A percentile compares a stretch with the other conserved stretches of the same genome.
Evolutionary conservation across 2,888 invertebrate genomes (phyloP).

Genomic region (Gastracanthus pulcherrimus): DNA sequence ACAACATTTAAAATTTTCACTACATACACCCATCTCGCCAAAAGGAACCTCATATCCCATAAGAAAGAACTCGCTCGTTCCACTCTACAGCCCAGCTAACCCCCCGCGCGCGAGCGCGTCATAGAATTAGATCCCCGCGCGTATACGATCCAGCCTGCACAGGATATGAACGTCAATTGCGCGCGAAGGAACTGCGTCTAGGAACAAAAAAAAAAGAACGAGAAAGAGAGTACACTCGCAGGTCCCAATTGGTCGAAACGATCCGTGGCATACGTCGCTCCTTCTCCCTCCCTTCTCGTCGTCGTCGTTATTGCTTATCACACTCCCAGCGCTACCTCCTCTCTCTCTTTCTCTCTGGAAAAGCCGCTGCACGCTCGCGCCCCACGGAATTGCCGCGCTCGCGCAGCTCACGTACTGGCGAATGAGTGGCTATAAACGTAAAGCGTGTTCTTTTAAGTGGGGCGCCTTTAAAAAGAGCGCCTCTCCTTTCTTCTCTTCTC

Average conservation of each 20-base stretch:
- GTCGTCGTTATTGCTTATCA: slow-evolving; percentile 73
- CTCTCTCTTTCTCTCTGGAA: slow-evolving; percentile 52
- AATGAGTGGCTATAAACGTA: slow-evolving; percentile 77
- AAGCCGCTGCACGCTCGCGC: slow-evolving; percentile 45
- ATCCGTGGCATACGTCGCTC: slow-evolving; percentile 61
- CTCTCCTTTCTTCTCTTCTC: too few species aligned
- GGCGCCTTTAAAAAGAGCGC: slow-evolving; percentile 76
- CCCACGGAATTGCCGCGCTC: slow-evolving; percentile 63
- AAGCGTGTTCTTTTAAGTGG: slow-evolving; percentile 77
- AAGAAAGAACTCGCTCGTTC: too few species aligned
- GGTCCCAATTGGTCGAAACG: slow-evolving; percentile 61
- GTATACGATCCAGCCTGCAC: not conserved
- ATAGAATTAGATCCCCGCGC: not conserved
- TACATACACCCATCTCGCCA: too few species aligned
- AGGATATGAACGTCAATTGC: slow-evolving; percentile 43
- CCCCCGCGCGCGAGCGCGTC: not conserved
- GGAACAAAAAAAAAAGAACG: slow-evolving; percentile 40
- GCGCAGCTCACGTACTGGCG: slow-evolving; percentile 69
- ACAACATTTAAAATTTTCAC: too few species aligned
- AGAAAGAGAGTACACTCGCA: not conserved
- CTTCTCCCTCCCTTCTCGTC: slow-evolving; percentile 9
- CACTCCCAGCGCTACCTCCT: slow-evolving; percentile 59
- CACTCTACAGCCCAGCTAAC: too few species aligned
- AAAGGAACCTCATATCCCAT: too few species aligned
- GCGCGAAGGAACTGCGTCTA: slow-evolving; percentile 19